Evolutionary conservation across 2,888 invertebrate genomes (phyloP), one percentile per base, ranked within the genome.

Genomic region (Schizaphis graminum): DNA sequence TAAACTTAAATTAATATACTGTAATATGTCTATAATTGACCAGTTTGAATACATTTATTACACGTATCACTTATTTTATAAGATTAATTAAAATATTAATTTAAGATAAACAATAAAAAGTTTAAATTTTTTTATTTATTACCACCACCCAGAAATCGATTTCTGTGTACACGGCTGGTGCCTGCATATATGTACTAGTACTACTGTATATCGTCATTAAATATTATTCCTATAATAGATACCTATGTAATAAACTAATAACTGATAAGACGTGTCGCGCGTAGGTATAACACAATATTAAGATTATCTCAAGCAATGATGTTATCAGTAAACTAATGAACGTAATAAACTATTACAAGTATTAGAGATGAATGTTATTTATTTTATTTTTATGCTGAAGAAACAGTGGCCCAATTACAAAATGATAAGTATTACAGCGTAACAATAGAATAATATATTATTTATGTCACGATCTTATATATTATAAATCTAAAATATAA

Each of bases 361-460:
- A 16, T 67, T 77, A 8, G 21, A 35, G 77, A 77, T 35, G 35
- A 41, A 77, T 35, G 8, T 77, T 35, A 24, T 49, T 47, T 88
- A 2, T 89, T 61, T 89, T 89, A 61, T 41, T 26, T 77, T 35
- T 35, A 21, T 35, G 35, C 35, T 7, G 26, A 28, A 44, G 57
- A 89, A 61, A 89, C 57, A 57, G 89, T 89, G 57, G 44, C 57
- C 16, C 44, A 44, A 89, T 61, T 16, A 28, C 44, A 57, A 26
- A 89, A 89, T 44, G 44, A 44, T 89, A 56, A 89, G 41, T 44
- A 28, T 57, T 44, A 44, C 44, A 44, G 7, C n/a, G 13, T 89
- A 56, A 88, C 88, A 56, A 88, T 56, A 88, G 35, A 56, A 88
- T 53, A 56, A 67, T n/a, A 57, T 67, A n/a, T 16, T 35, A 67